Base-by-base conservation (phyloP, 2,888 invertebrate species). In the Pyrgus malvae region DNA sequence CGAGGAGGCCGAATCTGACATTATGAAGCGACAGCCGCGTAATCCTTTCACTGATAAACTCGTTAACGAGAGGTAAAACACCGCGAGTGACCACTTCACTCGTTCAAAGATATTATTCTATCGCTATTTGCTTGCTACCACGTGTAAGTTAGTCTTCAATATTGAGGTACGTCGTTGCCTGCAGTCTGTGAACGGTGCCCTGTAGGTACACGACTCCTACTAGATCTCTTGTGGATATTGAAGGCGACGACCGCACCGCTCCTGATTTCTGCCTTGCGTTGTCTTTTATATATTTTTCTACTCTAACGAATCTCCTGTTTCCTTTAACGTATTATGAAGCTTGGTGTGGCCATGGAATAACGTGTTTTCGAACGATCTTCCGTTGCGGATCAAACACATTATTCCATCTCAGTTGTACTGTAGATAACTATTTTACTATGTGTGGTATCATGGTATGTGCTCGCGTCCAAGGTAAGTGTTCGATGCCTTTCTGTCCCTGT, bases 21-120 rank as follows among this genome's bases (percentile, higher is more conserved):
- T 98, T 91, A 98, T 98, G 98, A 98, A 98, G 95, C 95, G 98
- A 91, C 95, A 96, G 92, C 98, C 98, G 91, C 95, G 98, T 94
- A 95, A 98, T 93, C 97, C 98, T 92, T 95, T 96, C 94, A 94
- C 93, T 92, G 98, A 98, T 94, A 98, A 98, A 93, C 96, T 98
- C 90, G 98, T 98, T 91, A 98, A 98, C 93, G 97, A 96, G 95
- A 98, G 98, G 97, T 97, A 94, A 94, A 90, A 77, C 78, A 80
- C 67, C 74, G 71, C 80, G 87, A 81, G 85, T 78, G 80, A 63
- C 64, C 66, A 63, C 59, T 68, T 74, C 67, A 72, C 80, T 85
- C 86, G 83, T 77, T 76, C 79, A 81, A 77, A 77, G 78, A 83
- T 83, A 79, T 84, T 84, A 82, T 82, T 83, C 79, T 88, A 83